Evolutionary conservation across 2,113 vertebrate species (phyloP).

Genomic region (Dunckerocampus dactyliophorus): DNA sequence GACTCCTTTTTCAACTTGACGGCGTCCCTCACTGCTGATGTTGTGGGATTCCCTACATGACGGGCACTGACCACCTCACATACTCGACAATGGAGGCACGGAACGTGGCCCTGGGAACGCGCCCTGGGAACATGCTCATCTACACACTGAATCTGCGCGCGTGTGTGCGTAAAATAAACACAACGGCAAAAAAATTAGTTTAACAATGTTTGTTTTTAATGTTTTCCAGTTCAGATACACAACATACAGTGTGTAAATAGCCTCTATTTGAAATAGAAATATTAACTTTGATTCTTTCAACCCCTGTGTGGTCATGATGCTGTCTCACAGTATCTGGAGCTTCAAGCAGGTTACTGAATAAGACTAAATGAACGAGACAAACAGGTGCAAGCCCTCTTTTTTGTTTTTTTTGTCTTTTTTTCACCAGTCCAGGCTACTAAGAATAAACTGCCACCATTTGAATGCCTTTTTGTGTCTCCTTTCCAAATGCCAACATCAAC

Average conservation of each 20-base stretch:
- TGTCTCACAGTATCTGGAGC: slow-evolving; percentile 65
- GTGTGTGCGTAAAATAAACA: not conserved
- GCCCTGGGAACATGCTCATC: no score
- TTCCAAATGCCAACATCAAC: slow-evolving; percentile 58
- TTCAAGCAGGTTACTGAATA: slow-evolving; percentile 68
- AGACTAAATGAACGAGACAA: slow-evolving; percentile 72
- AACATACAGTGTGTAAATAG: slow-evolving; percentile 81
- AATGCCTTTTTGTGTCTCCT: slow-evolving; percentile 23
- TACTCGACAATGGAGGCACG: no score
- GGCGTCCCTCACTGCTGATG: no score
- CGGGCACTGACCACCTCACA: no score
- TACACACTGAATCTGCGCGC: no score
- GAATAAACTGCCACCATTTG: slow-evolving; percentile 51
- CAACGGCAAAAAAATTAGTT: slow-evolving; percentile 54
- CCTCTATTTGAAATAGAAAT: slow-evolving; percentile 82
- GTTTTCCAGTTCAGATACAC: slow-evolving; percentile 79
- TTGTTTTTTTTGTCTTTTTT: not conserved
- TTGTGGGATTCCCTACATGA: no score
- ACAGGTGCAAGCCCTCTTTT: slow-evolving; percentile 76
- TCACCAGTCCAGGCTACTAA: slow-evolving; percentile 46
- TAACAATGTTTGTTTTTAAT: slow-evolving; percentile 74
- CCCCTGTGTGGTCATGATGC: slow-evolving; percentile 59
- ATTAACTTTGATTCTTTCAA: slow-evolving; percentile 69
- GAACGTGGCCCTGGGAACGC: no score
- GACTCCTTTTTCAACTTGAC: no score